These are phyloP conservation scores for Hydrocynus forskahlii DNA, from an alignment of 2,797 vertebrate species.

Conservation along the genomic window DNA sequence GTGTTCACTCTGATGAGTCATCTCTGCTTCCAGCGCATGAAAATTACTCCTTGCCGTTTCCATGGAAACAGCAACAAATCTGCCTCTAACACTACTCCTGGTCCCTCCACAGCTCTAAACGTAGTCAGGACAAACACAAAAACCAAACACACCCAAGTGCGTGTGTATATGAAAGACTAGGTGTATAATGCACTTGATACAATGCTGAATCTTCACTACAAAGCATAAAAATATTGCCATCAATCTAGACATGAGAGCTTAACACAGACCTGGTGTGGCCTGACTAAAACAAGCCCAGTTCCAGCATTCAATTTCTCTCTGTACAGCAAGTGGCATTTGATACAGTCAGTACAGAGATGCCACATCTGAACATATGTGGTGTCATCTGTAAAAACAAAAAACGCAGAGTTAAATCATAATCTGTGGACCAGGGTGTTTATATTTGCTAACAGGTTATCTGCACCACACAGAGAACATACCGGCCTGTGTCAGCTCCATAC, in stretches of 20 bases:
- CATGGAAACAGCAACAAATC: constrained; percentile 67
- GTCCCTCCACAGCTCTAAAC: constrained; percentile 34
- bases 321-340: neutral
- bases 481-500: neutral
- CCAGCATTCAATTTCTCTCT: neutral
- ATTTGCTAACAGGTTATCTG: neutral
- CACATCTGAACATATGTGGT: neutral
- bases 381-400: neutral
- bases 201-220: neutral
- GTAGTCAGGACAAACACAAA: constrained; percentile 19
- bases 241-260: neutral
- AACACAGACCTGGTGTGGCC: neutral
- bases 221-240: neutral
- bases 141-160: neutral
- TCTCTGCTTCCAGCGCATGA: constrained; percentile 63
- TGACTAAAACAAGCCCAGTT: neutral
- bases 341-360: neutral
- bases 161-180: neutral
- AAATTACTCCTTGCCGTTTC: constrained; percentile 66
- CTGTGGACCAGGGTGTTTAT: too few species aligned
- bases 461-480: neutral
- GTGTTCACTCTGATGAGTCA: constrained; percentile 64
- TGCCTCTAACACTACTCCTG: constrained; percentile 25
- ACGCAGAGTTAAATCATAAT: neutral
- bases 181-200: neutral